These are phyloP conservation scores for Copidosoma aretas DNA, from an alignment of 2,888 invertebrate species.

Conservation along the genomic window DNA sequence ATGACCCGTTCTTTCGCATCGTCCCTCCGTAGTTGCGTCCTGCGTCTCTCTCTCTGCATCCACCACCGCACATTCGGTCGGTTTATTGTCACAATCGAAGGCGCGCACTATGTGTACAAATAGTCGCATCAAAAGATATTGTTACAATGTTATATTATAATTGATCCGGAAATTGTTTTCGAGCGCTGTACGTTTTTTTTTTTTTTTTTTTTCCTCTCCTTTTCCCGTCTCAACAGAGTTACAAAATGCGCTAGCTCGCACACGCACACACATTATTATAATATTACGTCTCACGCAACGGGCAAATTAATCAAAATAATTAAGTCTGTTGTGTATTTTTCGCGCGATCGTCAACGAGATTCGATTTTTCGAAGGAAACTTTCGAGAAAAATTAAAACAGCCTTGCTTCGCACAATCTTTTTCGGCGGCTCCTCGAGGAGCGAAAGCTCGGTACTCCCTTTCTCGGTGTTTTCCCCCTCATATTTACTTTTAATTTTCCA, in stretches of 20 bases:
- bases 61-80: constrained; percentile 24
- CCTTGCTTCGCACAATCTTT: neutral
- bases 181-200: too few relatives aligned
- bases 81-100: constrained; percentile 42
- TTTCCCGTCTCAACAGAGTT: constrained; percentile 10
- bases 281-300: constrained; percentile 16
- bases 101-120: constrained; percentile 38
- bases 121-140: constrained; percentile 37
- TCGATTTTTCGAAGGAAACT: neutral
- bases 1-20: too few relatives aligned
- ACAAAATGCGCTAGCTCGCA: neutral
- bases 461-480: constrained; percentile 20
- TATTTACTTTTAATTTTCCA: constrained; percentile 4
- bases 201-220: constrained; percentile 11
- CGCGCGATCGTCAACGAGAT: neutral
- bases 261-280: constrained; percentile 10
- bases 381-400: constrained; percentile 24
- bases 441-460: constrained; percentile 30
- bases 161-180: constrained; percentile 35
- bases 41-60: neutral
- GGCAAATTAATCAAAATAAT: constrained; percentile 4
- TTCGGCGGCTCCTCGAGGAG: neutral
- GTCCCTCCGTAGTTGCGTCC: too few relatives aligned
- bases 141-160: neutral
- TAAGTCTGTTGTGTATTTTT: neutral